Conservation (phyloP, 2,113 vertebrate species). For the Nestor notabilis region DNA sequence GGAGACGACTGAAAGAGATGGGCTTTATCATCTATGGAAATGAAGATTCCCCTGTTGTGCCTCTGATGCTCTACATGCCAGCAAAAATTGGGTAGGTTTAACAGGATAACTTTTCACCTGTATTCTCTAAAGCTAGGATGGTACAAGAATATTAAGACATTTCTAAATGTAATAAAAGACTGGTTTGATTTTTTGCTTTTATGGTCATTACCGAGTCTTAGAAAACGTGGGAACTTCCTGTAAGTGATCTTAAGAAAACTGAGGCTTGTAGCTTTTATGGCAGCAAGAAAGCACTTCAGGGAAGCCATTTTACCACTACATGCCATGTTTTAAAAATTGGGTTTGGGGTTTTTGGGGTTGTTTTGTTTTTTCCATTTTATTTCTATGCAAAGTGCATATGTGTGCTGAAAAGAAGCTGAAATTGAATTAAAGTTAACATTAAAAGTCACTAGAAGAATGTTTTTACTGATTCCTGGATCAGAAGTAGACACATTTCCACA, state of each 20-base stretch:
- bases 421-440: background rate
- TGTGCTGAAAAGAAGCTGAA: background rate
- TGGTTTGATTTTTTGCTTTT: background rate
- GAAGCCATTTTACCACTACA: background rate
- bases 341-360: background rate
- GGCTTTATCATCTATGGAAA: conserved; percentile 98
- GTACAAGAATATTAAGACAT: background rate
- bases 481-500: background rate
- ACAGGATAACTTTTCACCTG: background rate
- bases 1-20: conserved; percentile 87
- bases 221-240: background rate
- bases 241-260: background rate
- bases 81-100: conserved; percentile 91
- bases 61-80: conserved; percentile 98
- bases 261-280: background rate
- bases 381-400: background rate
- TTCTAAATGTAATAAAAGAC: background rate
- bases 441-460: background rate
- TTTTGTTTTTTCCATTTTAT: background rate
- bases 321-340: background rate
- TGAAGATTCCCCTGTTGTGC: conserved; percentile 92
- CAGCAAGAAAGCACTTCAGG: background rate
- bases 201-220: background rate
- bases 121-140: background rate
- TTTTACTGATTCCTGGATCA: background rate